Conservation (phyloP, 2,113 vertebrate species). For the Menidia beryllina region DNA sequence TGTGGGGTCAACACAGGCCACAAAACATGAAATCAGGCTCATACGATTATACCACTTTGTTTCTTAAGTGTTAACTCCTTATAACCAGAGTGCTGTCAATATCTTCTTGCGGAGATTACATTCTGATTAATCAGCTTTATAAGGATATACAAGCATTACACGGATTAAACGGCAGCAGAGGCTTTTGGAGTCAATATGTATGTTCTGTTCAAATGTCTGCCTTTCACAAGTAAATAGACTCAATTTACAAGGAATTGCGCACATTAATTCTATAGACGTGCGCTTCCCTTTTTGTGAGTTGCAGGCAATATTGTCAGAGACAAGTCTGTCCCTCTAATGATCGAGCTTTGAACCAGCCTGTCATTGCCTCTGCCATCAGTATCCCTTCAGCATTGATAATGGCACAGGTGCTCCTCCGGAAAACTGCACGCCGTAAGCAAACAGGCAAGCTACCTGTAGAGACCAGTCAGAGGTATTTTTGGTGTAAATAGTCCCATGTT, state of each 20-base stretch:
- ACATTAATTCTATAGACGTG: slow-evolving; percentile 9
- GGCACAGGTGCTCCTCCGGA: slow-evolving; percentile 30
- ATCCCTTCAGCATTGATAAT: slow-evolving; percentile 28
- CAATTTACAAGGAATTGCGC: slow-evolving; percentile 29
- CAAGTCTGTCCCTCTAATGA: slow-evolving; percentile 41
- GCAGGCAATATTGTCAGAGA: slow-evolving; percentile 12
- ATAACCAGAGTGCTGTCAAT: background rate
- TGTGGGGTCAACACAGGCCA: background rate
- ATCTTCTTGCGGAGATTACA: slow-evolving; percentile 5
- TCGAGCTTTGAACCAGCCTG: slow-evolving; percentile 38
- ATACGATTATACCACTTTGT: no score
- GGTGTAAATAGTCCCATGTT: background rate
- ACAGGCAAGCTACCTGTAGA: background rate
- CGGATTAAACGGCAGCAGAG: slow-evolving; percentile 1
- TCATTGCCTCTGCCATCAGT: slow-evolving; percentile 36
- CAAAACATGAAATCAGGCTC: background rate
- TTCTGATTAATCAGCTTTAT: slow-evolving; percentile 4
- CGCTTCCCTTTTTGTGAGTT: slow-evolving; percentile 31
- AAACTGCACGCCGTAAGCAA: background rate
- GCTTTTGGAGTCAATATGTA: background rate
- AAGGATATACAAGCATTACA: background rate
- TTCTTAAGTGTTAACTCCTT: background rate
- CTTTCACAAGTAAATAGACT: slow-evolving; percentile 1
- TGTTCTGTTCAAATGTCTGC: slow-evolving; percentile 12
- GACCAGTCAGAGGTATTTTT: background rate